Evolutionary conservation across 2,888 invertebrate species (phyloP).

Genomic region (Microctonus brassicae): DNA sequence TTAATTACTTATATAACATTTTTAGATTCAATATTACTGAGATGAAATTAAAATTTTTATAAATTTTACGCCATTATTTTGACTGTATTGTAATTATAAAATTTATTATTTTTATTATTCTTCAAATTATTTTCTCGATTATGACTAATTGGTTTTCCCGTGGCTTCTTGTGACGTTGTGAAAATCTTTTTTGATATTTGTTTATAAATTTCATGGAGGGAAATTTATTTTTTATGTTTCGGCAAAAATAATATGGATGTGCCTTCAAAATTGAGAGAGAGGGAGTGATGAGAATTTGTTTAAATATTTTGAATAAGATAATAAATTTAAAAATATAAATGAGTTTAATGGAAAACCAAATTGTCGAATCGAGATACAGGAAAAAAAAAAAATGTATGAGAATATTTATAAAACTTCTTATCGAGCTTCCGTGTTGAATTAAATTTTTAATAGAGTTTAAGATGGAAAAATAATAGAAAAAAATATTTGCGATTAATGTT

Average conservation of each 20-base stretch:
- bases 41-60: too few relatives aligned
- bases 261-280: constrained; percentile 46
- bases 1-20: too few relatives aligned
- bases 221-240: too few relatives aligned
- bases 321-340: background rate
- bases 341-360: constrained; percentile 19
- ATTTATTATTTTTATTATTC: background rate
- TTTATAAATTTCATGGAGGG: background rate
- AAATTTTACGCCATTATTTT: background rate
- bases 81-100: background rate
- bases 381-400: background rate
- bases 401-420: constrained; percentile 32
- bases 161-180: background rate
- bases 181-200: constrained; percentile 3
- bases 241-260: constrained; percentile 29
- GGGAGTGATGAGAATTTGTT: constrained; percentile 8
- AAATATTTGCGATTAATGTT: background rate
- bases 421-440: constrained; percentile 43
- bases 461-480: background rate
- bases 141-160: constrained; percentile 10
- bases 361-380: constrained; percentile 22
- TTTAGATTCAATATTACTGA: too few relatives aligned
- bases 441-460: constrained; percentile 27
- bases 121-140: constrained; percentile 17
- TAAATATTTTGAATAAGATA: background rate